Evolutionary conservation across 2,888 invertebrate species (phyloP), one percentile per base, ranked within the genome.

Genomic region (Eupelmus urozonus): DNA sequence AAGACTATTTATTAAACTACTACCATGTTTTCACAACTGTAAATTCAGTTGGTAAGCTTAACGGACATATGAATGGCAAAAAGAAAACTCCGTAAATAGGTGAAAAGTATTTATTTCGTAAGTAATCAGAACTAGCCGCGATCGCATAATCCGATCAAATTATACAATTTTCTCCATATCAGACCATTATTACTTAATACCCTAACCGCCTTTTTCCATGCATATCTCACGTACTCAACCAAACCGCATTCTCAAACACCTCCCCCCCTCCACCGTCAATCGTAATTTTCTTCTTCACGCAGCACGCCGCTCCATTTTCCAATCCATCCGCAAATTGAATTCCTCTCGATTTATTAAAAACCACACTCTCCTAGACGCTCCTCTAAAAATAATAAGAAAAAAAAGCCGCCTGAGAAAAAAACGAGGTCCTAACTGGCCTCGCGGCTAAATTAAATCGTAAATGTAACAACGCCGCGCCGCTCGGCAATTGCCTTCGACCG

Each of bases 401-500:
- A 45, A 45, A 45, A 45, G 16, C 34, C 2, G 23, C 0, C 18
- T 20, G 59, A 16, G 57, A 34, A 40, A 27, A 51, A 66, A 66
- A 59, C 49, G 71, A 53, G 23, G 23, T 53, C 63, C 20, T 60
- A 70, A 70, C 70, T 70, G 55, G 57, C 29, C n/a, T 29, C 53
- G 20, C 20, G 7, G 18, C 51, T 20, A 65, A 73, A 78, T 78
- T 73, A 78, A 78, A 78, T 78, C 73, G 69, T 70, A 74, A 77
- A 74, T 74, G 73, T 74, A 78, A 78, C 78, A 78, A 74, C 78
- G 69, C 59, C 73, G 69, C 49, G n/a, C n/a, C n/a, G n/a, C n/a
- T n/a, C 34, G 73, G 78, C 63, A 78, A 78, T 78, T 78, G 69
- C 78, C n/a, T 62, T 78, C 42, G 69, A 59, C 67, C 78, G 51